Conservation (phyloP, 2,797 vertebrate genomes). For the Selene dorsalis region DNA sequence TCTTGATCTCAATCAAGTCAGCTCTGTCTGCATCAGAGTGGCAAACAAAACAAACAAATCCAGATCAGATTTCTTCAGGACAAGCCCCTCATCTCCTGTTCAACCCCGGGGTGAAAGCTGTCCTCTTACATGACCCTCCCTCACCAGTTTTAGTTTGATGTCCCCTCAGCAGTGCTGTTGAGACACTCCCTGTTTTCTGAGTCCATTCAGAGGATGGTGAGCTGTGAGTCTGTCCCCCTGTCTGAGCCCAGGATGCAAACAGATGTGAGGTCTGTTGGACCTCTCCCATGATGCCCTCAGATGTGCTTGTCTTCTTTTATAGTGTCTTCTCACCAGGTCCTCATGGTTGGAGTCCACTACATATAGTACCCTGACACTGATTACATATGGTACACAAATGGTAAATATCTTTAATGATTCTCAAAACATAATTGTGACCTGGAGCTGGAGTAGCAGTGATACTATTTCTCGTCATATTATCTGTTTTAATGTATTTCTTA, state of each 20-base stretch:
- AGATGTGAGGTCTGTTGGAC: background rate
- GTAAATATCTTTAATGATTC: no score
- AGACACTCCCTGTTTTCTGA: background rate
- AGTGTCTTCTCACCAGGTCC: background rate
- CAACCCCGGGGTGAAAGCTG: background rate
- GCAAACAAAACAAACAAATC: no score
- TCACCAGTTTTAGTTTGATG: background rate
- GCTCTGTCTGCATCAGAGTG: background rate
- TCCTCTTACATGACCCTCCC: background rate
- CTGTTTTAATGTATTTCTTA: no score
- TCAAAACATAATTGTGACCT: no score
- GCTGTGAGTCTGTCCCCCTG: background rate
- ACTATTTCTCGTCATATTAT: no score
- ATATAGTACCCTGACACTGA: no score
- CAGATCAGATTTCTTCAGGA: background rate
- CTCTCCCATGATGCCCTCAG: background rate
- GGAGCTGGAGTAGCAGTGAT: no score
- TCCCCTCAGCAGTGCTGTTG: background rate
- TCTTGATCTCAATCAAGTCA: conserved; percentile 14
- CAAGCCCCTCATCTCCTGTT: background rate
- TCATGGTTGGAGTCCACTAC: background rate
- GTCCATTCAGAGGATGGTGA: background rate
- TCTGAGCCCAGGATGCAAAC: background rate
- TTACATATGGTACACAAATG: no score
- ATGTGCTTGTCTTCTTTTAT: background rate